Evolutionary conservation across 2,888 invertebrate species (phyloP), one percentile per base, ranked within the genome.

Genomic region (Caenorhabditis japonica): DNA sequence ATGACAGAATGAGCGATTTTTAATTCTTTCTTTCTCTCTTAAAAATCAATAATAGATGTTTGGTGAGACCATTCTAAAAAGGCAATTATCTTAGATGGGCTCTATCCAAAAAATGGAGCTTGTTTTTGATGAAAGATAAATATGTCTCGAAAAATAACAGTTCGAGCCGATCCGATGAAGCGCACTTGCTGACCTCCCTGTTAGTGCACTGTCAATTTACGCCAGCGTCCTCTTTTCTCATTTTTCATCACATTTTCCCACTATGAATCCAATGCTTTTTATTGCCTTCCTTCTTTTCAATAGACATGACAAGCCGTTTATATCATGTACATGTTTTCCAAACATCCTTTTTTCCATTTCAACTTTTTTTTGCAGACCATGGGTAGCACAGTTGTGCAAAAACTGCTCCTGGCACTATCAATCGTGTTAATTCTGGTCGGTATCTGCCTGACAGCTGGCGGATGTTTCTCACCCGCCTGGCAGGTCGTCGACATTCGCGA

Each of bases 401-500:
- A 86, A 69, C 74, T 77, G 43, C 78, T 85, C 5, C 75, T 85
- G 15, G 83, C 80, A 13, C 53, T 85, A 15, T 85, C 85, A n/a
- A 83, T 85, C 7, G 60, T 85, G 15, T 62, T 85, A 34, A 86
- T 85, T 15, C 44, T 85, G 19, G 74, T 73, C 43, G 86, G 86
- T 38, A 68, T 86, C 21, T 81, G 76, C 33, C 69, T 86, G 23
- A 85, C 86, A 4, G 69, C 79, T 21, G 83, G 76, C n/a, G 82
- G 82, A 33, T 73, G 69, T 17, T 82, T 82, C 62, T 82, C 82
- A 7, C 85, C 85, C 12, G 83, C 84, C 7, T 85, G 85, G 85
- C 85, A 86, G 66, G 83, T 86, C 10, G 85, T 86, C 27, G 86
- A 84, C 72, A 86, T 86, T 60, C 70, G 86, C 19, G 86, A 86